Conservation (phyloP, 1,140 invertebrate genomes). For the Drosophila truncata region DNA sequence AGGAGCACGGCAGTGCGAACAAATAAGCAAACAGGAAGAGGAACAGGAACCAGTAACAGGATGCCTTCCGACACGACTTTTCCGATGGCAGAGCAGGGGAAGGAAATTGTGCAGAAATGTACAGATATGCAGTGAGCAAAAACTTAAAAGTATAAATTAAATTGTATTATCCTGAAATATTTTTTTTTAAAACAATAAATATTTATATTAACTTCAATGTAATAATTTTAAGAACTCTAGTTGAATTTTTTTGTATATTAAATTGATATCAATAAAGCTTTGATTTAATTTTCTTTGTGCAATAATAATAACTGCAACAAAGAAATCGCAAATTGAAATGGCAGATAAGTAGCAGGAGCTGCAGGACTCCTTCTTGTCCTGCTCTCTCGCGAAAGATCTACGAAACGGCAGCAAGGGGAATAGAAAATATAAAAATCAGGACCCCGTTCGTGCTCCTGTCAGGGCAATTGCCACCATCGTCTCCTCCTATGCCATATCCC, state of each 20-base stretch:
- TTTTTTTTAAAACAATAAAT: neutral
- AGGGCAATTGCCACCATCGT: constrained; percentile 28
- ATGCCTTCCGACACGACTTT: constrained; percentile 34
- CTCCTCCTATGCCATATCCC: neutral
- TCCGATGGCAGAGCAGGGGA: constrained; percentile 1
- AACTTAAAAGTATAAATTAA: neutral
- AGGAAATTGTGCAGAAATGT: constrained; percentile 4
- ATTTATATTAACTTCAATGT: too few relatives aligned
- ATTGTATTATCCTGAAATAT: neutral
- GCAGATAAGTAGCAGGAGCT: constrained; percentile 49
- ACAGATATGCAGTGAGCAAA: neutral
- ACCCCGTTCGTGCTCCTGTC: constrained; percentile 45
- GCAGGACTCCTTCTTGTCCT: constrained; percentile 10
- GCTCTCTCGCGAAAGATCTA: neutral
- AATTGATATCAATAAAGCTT: neutral
- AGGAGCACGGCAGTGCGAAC: constrained; percentile 32
- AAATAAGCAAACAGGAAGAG: constrained; percentile 34
- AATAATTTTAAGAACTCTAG: neutral
- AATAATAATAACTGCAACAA: constrained; percentile 39
- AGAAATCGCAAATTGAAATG: constrained; percentile 74
- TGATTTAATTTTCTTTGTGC: neutral
- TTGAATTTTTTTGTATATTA: neutral
- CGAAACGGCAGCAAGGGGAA: constrained; percentile 53
- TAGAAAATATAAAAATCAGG: constrained; percentile 78
- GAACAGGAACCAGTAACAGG: constrained; percentile 16